Evolutionary conservation across 2,888 invertebrate genomes (phyloP), one percentile per base, ranked within the genome.

Genomic region (Idaea biselata): DNA sequence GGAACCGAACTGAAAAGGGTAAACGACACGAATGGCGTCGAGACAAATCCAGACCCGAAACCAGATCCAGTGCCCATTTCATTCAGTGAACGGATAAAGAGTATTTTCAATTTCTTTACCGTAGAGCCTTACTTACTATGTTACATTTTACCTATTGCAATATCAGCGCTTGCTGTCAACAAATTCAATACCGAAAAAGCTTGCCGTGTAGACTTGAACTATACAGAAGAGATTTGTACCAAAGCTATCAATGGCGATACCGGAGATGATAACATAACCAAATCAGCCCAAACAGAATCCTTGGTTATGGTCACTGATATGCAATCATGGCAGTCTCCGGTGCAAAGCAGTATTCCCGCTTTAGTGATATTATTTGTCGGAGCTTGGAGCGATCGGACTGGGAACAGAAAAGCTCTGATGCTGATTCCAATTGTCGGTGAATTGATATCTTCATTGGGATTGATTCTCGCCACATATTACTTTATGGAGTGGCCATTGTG

Each of bases 41-140:
- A 66, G 58, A 58, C 60, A 25, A 74, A 75, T 68, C 60, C 66
- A 57, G 70, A 73, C 58, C 70, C 63, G 60, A 67, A 68, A 61
- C 66, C 60, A 3, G 25, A 67, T 59, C 61, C 68, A 60, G 59
- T 70, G 71, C 60, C 72, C 6, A 63, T 71, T 59, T 69, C 80
- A 2, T 68, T 71, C 56, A 55, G 60, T 4, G 66, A 72, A 58
- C 68, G 71, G 59, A 65, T 86, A 1, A 72, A 70, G 64, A 78
- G 68, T 17, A 63, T 79, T 54, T 69, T 87, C 7, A 75, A 69
- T 4, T 87, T 84, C 68, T 84, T 95, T 17, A 95, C 95, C 0
- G 95, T 95, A 1, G 95, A 95, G 80, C 95, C 95, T 0, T 94
- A 94, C 74, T 78, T 95, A 58, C 83, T 95, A 7, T 94, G 94